Evolutionary conservation across 2,888 invertebrate genomes (phyloP).

Genomic region (Acanthacorydalis orientalis): DNA sequence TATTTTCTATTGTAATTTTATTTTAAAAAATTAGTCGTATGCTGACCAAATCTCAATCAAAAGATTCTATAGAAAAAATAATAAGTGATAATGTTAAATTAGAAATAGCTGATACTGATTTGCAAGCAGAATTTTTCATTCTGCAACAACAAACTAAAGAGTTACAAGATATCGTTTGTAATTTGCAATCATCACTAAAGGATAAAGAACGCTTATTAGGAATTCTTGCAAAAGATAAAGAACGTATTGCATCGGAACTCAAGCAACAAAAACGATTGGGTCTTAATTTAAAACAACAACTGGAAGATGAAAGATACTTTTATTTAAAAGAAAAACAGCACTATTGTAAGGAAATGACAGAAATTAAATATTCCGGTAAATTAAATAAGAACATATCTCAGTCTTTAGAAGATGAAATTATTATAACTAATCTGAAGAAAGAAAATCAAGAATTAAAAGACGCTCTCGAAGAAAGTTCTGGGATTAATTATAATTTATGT

Average conservation of each 20-base stretch:
- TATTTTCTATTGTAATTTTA: too few species aligned
- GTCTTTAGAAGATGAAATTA: constrained; percentile 17
- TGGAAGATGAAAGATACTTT: constrained; percentile 35
- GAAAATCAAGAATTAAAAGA: constrained; percentile 23
- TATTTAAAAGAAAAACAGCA: constrained; percentile 36
- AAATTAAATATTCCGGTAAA: constrained; percentile 19
- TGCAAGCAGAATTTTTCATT: too few species aligned
- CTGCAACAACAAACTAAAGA: too few species aligned
- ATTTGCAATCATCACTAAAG: not conserved
- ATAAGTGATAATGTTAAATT: too few species aligned
- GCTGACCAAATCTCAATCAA: too few species aligned
- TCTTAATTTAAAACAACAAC: constrained; percentile 31
- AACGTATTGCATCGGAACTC: constrained; percentile 29
- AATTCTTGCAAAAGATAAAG: constrained; percentile 32
- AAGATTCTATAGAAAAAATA: too few species aligned
- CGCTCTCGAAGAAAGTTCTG: constrained; percentile 22
- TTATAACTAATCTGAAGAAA: constrained; percentile 18
- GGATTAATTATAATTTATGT: constrained; percentile 27
- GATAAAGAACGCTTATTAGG: constrained; percentile 28
- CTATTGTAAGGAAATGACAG: constrained; percentile 31
- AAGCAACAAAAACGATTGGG: constrained; percentile 30
- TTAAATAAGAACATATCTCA: constrained; percentile 12
- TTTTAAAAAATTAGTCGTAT: too few species aligned
- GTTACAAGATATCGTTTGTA: too few species aligned
- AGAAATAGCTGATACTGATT: too few species aligned